Base-by-base conservation (phyloP, 2,797 vertebrate genomes). In the Phrynocephalus guinanensis region DNA sequence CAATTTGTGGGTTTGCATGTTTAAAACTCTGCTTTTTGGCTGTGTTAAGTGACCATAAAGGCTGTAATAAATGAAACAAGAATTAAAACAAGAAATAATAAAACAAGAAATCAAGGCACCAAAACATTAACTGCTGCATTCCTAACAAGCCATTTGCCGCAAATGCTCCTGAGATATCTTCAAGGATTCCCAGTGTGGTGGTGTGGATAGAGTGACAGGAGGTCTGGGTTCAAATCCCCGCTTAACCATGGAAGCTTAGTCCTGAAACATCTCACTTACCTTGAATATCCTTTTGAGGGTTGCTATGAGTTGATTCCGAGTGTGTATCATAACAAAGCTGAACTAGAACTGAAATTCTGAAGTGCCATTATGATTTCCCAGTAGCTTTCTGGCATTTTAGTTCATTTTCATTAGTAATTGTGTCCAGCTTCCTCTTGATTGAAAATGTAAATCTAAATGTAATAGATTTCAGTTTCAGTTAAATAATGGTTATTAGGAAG, bases 381-480 rank as follows among this genome's bases (percentile, higher is more conserved):
- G 26, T 26, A 50, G 5, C 15, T 30, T 6, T 50, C 6, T 56
- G 77, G 50, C 50, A 52, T 78, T 77, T 50, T 77, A 72, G 50
- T 22, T 22, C 26, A 66, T 30, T 72, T 72, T 72, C 30, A 3
- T 56, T 33, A 72, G 50, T 50, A n/a, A 30, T 33, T 83, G 15
- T 56, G 22, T 13, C n/a, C 30, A 33, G n/a, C 24, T 56, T 33
- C 6, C 18, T 52, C n/a, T 52, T 83, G 48, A 72, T 3, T 71
- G 81, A 52, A 44, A 71, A 83, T 20, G 68, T 71, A 48, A 20
- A 5, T 13, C 5, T 50, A 71, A 33, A 30, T 44, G 38, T 72
- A 8, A 83, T 68, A 24, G 48, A 72, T 83, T 83, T 83, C 68
- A 24, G 82, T 71, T 72, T 71, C 48, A 83, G 30, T 83, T 56